Percentiles rank a stretch among this genome's conserved stretches.
Conservation (phyloP, 1,140 invertebrate species). For the Penaeus chinensis region DNA sequence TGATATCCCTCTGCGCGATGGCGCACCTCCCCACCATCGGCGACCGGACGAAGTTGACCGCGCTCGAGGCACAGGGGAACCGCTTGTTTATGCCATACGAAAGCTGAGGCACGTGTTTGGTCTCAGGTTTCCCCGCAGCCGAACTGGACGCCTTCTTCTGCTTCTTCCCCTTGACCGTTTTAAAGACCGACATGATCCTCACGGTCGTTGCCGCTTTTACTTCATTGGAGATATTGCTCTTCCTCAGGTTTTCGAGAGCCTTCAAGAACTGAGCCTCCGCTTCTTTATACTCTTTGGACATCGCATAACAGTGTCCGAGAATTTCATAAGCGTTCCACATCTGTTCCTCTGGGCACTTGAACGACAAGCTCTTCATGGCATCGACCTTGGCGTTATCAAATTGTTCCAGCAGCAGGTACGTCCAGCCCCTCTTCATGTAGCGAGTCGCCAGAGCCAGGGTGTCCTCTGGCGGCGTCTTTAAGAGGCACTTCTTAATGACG, state of each 20-base stretch:
- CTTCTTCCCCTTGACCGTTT: constrained; percentile 55
- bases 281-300: constrained; percentile 36
- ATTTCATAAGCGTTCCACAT: constrained; percentile 60
- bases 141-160: constrained; percentile 14
- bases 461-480: constrained; percentile 46
- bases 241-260: constrained; percentile 50
- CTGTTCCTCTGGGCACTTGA: constrained; percentile 36
- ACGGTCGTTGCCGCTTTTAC: constrained; percentile 42
- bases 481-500: constrained; percentile 46
- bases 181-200: constrained; percentile 50
- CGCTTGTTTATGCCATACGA: constrained; percentile 36
- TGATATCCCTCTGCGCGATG: constrained; percentile 61
- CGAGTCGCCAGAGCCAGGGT: constrained; percentile 38
- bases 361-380: constrained; percentile 47
- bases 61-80: constrained; percentile 46
- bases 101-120: constrained; percentile 34
- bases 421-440: constrained; percentile 61
- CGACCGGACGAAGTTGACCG: constrained; percentile 44
- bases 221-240: constrained; percentile 37
- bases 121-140: background rate
- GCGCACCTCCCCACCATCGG: constrained; percentile 48
- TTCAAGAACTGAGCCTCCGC: constrained; percentile 48
- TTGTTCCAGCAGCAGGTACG: constrained; percentile 51
- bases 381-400: constrained; percentile 45
- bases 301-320: constrained; percentile 45